Evolutionary conservation across 2,113 vertebrate genomes (phyloP).

Genomic region (Paracanthobrama guichenoti): DNA sequence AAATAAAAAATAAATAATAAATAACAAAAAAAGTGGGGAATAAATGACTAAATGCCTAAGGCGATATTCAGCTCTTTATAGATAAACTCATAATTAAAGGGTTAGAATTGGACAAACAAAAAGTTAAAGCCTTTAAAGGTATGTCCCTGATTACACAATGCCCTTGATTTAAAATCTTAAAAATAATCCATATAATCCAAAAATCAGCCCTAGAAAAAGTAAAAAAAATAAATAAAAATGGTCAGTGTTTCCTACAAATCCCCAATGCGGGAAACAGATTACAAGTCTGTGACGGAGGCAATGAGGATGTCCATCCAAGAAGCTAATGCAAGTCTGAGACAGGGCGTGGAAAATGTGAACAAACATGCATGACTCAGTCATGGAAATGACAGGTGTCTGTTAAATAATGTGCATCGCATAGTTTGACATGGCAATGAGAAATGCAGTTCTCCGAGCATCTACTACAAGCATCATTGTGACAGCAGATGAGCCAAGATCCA

Average conservation of each 20-base stretch:
- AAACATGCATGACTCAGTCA: constrained; percentile 19
- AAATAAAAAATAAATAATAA: too few species aligned
- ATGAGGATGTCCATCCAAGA: neutral
- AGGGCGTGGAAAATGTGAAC: neutral
- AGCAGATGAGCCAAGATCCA: constrained; percentile 11
- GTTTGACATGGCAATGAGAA: constrained; percentile 43
- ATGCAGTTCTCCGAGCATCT: constrained; percentile 15
- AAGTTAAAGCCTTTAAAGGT: neutral
- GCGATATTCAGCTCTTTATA: neutral
- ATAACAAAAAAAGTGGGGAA: neutral
- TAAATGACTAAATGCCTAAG: neutral
- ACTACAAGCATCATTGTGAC: constrained; percentile 11
- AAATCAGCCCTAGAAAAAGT: neutral
- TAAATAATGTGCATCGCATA: constrained; percentile 24
- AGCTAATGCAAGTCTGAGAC: neutral
- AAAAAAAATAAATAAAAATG: neutral
- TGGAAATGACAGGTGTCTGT: constrained; percentile 15
- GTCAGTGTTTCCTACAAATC: constrained; percentile 7
- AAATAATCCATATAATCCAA: constrained; percentile 24
- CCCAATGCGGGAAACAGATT: neutral
- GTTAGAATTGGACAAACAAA: neutral
- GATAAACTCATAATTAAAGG: neutral
- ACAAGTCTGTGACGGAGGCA: neutral
- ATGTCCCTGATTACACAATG: constrained; percentile 7
- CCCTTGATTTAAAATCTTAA: neutral